A percentile compares a stretch with the other conserved stretches of the same genome.
phyloP scores from a whole-genome alignment of 2,797 vertebrate species.

The Periparus ater region DNA sequence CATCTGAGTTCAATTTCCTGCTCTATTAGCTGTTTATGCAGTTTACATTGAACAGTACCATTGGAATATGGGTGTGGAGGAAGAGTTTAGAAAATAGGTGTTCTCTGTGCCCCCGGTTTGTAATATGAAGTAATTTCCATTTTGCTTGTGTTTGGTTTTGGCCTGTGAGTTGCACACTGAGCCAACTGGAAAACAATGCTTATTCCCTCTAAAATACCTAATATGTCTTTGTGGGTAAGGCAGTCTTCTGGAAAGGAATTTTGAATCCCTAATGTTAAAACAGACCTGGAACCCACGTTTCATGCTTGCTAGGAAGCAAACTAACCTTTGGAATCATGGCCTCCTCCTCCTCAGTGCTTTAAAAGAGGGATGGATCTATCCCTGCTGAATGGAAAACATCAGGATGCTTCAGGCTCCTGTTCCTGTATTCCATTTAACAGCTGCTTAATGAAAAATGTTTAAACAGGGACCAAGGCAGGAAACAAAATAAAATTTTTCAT shows the following conservation, averaged over 20 bases:
- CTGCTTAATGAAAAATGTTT: constrained; percentile 26
- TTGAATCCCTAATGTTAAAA: not conserved
- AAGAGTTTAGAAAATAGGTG: not conserved
- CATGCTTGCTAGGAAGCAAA: not conserved
- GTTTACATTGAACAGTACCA: not conserved
- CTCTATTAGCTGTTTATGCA: not conserved
- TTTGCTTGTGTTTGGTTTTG: not conserved
- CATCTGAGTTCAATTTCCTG: constrained; percentile 53
- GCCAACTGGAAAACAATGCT: not conserved
- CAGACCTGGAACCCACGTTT: not conserved
- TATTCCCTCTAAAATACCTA: not conserved
- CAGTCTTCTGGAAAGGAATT: not conserved
- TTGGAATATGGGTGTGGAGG: not conserved
- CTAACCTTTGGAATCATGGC: not conserved
- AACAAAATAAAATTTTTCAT: constrained; percentile 49
- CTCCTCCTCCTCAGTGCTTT: not conserved
- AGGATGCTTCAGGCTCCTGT: not conserved
- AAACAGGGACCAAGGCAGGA: constrained; percentile 23
- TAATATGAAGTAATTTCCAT: not conserved
- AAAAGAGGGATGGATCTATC: not conserved
- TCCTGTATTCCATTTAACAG: not conserved
- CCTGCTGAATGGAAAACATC: not conserved
- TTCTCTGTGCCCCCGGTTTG: not conserved
- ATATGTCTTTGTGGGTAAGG: not conserved
- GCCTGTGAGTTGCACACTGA: not conserved